A percentile compares a stretch with the other conserved stretches of the same genome.
phyloP scores from a whole-genome alignment of 1,140 invertebrate species.

The Arctopsyche grandis region DNA sequence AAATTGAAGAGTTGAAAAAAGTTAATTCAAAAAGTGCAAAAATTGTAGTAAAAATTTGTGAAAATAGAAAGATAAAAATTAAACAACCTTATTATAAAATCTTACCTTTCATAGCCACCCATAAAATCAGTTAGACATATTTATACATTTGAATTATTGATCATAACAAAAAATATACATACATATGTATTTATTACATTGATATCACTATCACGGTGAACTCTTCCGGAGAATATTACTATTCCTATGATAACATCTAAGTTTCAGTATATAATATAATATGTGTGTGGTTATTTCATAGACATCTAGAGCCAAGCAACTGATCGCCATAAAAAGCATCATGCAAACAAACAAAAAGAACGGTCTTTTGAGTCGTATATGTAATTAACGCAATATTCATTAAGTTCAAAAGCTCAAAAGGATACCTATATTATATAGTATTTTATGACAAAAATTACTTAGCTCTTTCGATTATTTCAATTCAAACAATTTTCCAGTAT shows the following conservation, averaged over 20 bases:
- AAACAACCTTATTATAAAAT: neutral
- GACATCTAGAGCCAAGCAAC: conserved; percentile 37
- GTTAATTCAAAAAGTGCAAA: neutral
- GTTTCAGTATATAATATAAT: too few relatives aligned
- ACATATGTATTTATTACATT: too few relatives aligned
- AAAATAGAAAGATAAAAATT: neutral
- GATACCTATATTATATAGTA: neutral
- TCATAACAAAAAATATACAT: too few relatives aligned
- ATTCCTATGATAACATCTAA: too few relatives aligned
- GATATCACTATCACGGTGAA: too few relatives aligned
- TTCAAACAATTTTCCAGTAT: neutral
- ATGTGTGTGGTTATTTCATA: too few relatives aligned
- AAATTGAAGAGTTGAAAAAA: neutral
- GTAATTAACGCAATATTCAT: neutral
- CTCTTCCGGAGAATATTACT: too few relatives aligned
- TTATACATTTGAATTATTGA: too few relatives aligned
- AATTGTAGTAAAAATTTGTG: neutral
- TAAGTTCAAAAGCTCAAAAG: neutral
- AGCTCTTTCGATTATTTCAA: conserved; percentile 17
- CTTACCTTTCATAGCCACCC: neutral
- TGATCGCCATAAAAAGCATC: conserved; percentile 34
- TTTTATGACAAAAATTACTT: conserved; percentile 26
- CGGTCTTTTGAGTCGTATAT: conserved; percentile 14
- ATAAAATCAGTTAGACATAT: neutral
- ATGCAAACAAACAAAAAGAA: conserved; percentile 33